Evolutionary conservation across 2,113 vertebrate species (phyloP).

Genomic region (Micromys minutus): DNA sequence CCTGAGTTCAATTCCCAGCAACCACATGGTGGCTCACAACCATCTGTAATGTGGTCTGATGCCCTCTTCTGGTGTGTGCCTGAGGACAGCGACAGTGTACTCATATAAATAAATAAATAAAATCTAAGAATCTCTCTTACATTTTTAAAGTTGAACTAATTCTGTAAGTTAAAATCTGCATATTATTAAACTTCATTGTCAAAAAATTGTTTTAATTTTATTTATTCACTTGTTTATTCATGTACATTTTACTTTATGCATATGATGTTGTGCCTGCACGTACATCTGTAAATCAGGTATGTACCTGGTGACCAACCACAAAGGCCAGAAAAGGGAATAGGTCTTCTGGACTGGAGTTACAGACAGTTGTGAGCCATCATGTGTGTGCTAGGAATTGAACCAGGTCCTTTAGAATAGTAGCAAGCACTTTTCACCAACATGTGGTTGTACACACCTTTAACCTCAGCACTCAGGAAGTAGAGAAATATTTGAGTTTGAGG

Average conservation of each 20-base stretch:
- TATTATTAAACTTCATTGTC: not conserved
- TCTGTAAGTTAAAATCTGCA: not conserved
- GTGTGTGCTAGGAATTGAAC: not conserved
- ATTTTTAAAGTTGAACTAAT: not conserved
- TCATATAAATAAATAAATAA: no score
- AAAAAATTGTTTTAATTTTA: not conserved
- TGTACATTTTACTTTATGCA: not conserved
- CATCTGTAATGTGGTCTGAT: no score
- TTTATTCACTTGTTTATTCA: not conserved
- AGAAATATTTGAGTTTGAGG: not conserved
- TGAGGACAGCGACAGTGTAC: no score
- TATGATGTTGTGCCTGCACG: no score
- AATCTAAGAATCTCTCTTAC: not conserved
- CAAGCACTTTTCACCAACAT: not conserved
- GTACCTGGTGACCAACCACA: not conserved
- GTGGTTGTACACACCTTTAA: not conserved
- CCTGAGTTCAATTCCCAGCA: no score
- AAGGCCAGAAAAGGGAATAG: not conserved
- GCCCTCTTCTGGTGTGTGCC: no score
- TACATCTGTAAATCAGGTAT: not conserved
- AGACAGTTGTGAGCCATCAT: not conserved
- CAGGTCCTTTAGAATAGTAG: not conserved
- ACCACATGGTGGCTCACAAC: no score
- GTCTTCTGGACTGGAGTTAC: not conserved
- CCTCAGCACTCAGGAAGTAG: not conserved